These are phyloP conservation scores for Biston betularia DNA, from an alignment of 2,888 invertebrate genomes.

Conservation along the genomic window DNA sequence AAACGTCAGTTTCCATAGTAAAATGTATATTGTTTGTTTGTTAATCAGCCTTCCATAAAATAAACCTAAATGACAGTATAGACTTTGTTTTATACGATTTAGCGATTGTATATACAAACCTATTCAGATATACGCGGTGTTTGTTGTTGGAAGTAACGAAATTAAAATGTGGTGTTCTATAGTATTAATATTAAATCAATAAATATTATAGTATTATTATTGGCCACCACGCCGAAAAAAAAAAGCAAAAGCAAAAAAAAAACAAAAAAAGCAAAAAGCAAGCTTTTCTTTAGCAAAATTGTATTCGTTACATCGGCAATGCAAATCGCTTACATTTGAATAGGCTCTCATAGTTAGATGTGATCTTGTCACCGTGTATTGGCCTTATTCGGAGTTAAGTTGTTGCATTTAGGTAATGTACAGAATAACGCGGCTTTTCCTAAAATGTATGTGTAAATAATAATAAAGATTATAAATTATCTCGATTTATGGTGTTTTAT, in stretches of 20 bases:
- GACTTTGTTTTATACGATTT: too few relatives aligned
- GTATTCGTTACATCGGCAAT: neutral
- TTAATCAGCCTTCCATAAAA: too few relatives aligned
- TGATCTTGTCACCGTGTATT: constrained; percentile 55
- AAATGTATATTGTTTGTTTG: too few relatives aligned
- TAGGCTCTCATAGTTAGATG: constrained; percentile 17
- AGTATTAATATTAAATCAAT: neutral
- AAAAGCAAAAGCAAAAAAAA: too few relatives aligned
- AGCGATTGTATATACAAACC: neutral
- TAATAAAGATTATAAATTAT: constrained; percentile 61
- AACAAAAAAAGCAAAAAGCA: too few relatives aligned
- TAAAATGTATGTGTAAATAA: constrained; percentile 73
- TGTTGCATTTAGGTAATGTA: constrained; percentile 62
- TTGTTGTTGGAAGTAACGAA: neutral
- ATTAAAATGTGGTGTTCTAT: neutral
- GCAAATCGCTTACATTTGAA: neutral
- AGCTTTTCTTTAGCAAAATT: too few relatives aligned
- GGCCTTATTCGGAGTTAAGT: constrained; percentile 72
- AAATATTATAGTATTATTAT: too few relatives aligned
- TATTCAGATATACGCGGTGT: neutral
- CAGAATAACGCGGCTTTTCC: constrained; percentile 65
- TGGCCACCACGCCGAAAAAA: too few relatives aligned
- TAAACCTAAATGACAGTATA: too few relatives aligned
- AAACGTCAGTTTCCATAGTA: too few relatives aligned
- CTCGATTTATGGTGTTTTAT: constrained; percentile 40